phyloP scores from a whole-genome alignment of 2,113 vertebrate genomes.

The crab-eating macaque (Macaca fascicularis) region DNA sequence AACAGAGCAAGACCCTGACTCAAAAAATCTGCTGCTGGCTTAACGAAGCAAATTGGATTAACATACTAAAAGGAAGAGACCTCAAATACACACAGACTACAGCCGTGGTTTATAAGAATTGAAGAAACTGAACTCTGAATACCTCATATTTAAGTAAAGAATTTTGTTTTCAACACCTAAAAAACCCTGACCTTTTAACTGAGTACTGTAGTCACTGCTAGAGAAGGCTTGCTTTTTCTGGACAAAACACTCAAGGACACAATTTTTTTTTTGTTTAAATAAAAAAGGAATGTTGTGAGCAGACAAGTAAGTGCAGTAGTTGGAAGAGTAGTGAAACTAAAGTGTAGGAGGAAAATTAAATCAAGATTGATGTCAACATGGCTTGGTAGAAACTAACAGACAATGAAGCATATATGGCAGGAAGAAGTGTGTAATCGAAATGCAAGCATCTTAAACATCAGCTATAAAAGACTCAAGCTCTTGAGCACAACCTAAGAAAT shows the following conservation, averaged over 20 bases:
- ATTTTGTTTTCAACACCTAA: neutral
- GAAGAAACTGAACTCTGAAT: neutral
- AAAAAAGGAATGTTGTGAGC: neutral
- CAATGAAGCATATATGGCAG: neutral
- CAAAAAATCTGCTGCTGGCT: neutral
- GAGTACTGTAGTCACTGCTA: neutral
- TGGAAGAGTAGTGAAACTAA: neutral
- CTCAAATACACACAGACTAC: neutral
- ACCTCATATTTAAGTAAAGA: neutral
- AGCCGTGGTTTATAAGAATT: neutral
- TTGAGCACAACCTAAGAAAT: neutral
- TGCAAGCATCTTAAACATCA: neutral
- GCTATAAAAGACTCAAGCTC: neutral
- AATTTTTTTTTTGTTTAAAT: neutral
- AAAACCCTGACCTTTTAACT: neutral
- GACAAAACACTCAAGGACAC: constrained; percentile 4
- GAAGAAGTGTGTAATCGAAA: neutral
- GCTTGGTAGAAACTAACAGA: neutral
- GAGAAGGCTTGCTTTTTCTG: neutral
- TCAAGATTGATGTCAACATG: neutral
- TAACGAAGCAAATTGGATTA: neutral
- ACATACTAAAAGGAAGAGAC: neutral
- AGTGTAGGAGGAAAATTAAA: neutral
- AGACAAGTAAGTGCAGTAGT: neutral
- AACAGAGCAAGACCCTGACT: no score